These are phyloP conservation scores for Tryphoninae sp. DNA, from an alignment of 2,888 invertebrate genomes.

Conservation along the genomic window DNA sequence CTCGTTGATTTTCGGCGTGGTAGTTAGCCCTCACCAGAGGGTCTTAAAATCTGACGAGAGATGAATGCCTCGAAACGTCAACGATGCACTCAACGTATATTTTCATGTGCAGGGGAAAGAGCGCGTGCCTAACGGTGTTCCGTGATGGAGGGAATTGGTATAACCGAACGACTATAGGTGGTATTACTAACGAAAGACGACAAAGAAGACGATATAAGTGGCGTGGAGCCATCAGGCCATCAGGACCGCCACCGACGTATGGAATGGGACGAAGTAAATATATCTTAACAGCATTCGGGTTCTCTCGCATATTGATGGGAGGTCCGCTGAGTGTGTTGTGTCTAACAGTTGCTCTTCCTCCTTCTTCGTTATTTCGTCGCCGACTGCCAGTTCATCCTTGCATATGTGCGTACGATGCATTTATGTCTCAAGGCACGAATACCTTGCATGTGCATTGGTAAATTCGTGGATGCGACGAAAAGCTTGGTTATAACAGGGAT, in stretches of 20 bases:
- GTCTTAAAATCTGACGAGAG: constrained; percentile 71
- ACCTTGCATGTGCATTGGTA: not conserved
- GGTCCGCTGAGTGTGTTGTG: constrained; percentile 81
- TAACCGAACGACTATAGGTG: constrained; percentile 4
- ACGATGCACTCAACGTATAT: constrained; percentile 78
- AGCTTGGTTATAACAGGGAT: not conserved
- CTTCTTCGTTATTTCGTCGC: constrained; percentile 59
- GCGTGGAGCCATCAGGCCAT: constrained; percentile 64
- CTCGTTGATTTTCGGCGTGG: constrained; percentile 58
- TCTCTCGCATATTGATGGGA: constrained; percentile 77
- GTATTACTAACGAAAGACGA: constrained; percentile 23
- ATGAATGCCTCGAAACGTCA: constrained; percentile 77
- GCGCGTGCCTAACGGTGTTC: constrained; percentile 44
- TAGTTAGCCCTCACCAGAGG: constrained; percentile 59
- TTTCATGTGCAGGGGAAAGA: constrained; percentile 65
- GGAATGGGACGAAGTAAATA: constrained; percentile 78
- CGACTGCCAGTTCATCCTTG: constrained; percentile 22
- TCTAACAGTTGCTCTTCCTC: constrained; percentile 76
- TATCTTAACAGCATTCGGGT: constrained; percentile 78
- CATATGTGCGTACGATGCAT: not conserved
- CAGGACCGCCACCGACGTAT: constrained; percentile 66
- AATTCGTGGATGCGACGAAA: not conserved
- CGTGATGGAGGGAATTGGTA: not conserved
- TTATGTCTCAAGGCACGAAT: constrained; percentile 10
- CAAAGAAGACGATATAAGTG: constrained; percentile 62